Evolutionary conservation across 2,113 vertebrate species (phyloP).

Genomic region (Heloderma charlesbogerti): DNA sequence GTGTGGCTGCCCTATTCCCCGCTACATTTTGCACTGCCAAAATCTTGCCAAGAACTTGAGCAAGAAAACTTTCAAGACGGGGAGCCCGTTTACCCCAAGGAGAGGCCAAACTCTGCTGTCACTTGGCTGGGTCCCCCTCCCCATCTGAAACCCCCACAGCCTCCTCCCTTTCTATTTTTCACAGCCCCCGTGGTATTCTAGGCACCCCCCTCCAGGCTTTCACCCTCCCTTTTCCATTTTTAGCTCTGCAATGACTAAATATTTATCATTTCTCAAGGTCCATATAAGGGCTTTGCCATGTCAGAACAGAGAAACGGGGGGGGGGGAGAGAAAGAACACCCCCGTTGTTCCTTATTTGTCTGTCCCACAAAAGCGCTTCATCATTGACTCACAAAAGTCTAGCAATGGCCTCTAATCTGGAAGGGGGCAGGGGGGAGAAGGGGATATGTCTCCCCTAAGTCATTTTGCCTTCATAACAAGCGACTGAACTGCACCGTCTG

Average conservation of each 20-base stretch:
- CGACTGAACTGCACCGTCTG: too few species aligned
- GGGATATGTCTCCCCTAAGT: too few species aligned
- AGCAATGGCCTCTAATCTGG: neutral
- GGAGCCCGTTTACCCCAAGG: neutral
- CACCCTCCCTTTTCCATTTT: constrained; percentile 4
- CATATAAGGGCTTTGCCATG: constrained; percentile 22
- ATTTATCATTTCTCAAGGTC: constrained; percentile 27
- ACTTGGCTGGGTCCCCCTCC: neutral
- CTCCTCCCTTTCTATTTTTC: neutral
- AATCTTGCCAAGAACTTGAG: neutral
- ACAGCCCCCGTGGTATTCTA: neutral
- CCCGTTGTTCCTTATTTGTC: neutral
- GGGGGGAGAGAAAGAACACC: neutral
- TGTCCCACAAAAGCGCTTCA: neutral
- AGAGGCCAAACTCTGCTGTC: neutral
- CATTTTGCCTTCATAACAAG: neutral
- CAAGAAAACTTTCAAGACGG: neutral
- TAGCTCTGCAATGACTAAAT: constrained; percentile 23
- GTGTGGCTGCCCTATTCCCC: neutral
- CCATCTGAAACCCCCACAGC: neutral
- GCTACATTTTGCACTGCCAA: neutral
- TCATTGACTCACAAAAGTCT: neutral
- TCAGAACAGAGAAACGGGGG: neutral
- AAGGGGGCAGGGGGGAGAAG: neutral
- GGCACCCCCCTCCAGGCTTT: neutral